Conservation (phyloP, 2,888 invertebrate species). For the Lumbricus terrestris region DNA sequence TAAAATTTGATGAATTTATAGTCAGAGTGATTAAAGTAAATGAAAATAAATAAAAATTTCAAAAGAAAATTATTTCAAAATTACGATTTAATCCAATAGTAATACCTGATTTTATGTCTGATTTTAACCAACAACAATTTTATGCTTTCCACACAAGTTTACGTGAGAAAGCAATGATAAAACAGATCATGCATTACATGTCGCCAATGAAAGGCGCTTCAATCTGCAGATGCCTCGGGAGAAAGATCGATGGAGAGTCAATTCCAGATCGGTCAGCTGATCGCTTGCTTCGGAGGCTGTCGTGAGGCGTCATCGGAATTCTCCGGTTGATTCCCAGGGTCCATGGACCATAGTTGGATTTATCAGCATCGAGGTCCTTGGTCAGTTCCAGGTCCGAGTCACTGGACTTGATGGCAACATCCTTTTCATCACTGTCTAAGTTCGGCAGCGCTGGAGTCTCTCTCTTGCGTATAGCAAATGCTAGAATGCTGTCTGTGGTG, state of each 20-base stretch:
- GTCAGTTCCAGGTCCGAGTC: neutral
- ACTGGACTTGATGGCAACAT: neutral
- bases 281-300: neutral
- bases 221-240: neutral
- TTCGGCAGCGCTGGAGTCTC: neutral
- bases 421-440: neutral
- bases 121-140: neutral
- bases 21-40: neutral
- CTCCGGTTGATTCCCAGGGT: neutral
- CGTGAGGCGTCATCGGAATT: neutral
- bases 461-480: neutral
- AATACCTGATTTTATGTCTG: neutral
- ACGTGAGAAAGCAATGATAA: neutral
- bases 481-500: neutral
- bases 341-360: neutral
- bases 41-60: neutral
- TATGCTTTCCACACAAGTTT: neutral
- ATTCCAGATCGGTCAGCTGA: neutral
- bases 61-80: neutral
- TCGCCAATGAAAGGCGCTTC: neutral
- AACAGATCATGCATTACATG: conserved; percentile 1
- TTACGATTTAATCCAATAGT: neutral
- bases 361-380: neutral
- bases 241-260: neutral
- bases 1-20: neutral